Conservation (phyloP, 2,888 invertebrate genomes). For the Pomacea canaliculata region DNA sequence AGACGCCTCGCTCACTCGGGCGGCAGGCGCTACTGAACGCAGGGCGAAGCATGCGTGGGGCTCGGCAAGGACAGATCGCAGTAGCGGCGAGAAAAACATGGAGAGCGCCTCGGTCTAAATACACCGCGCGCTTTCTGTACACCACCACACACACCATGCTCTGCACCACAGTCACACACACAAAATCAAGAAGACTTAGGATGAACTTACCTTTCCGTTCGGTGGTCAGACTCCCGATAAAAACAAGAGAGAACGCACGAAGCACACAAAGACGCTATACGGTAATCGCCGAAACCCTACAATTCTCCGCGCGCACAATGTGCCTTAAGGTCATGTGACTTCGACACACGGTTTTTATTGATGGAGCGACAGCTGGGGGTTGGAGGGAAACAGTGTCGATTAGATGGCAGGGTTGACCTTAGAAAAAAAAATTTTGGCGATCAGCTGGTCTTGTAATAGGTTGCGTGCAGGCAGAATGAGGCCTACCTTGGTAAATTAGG, state of each 20-base stretch:
- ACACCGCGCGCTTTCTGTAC: no score
- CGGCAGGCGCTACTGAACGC: neutral
- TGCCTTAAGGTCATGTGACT: slow-evolving; percentile 24
- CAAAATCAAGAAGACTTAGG: no score
- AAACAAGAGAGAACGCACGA: no score
- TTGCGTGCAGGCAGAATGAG: no score
- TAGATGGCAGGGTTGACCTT: neutral
- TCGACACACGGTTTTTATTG: slow-evolving; percentile 25
- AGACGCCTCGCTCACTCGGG: neutral
- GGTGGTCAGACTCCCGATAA: no score
- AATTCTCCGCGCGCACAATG: slow-evolving; percentile 27
- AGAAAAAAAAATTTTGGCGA: no score
- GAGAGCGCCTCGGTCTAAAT: no score
- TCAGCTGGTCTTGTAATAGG: no score
- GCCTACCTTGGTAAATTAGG: neutral
- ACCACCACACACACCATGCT: no score
- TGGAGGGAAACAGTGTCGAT: slow-evolving; percentile 8
- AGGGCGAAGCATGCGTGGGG: slow-evolving; percentile 3
- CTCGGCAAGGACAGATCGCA: neutral
- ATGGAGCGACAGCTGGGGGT: slow-evolving; percentile 21
- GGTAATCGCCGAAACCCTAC: slow-evolving; percentile 5
- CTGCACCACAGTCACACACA: no score
- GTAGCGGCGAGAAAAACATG: no score
- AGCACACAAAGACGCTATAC: slow-evolving; percentile 20
- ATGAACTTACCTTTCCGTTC: no score